Conservation (phyloP, 1,140 invertebrate species). For the Drosophila trapezifrons region DNA sequence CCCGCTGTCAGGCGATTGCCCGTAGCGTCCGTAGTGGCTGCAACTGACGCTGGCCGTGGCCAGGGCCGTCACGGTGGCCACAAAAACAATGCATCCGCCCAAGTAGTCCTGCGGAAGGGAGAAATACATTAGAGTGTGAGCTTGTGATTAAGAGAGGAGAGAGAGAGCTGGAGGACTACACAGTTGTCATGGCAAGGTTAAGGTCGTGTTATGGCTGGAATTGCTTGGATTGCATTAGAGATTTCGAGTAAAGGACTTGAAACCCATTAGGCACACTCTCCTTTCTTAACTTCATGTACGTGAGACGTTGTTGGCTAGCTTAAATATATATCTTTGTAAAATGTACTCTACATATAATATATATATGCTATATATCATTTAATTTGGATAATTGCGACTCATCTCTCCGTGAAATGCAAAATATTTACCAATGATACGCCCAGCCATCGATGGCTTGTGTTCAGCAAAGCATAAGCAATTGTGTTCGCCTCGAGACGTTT, state of each 20-base stretch:
- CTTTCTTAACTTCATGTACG: background rate
- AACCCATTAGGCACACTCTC: background rate
- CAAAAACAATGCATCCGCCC: constrained; percentile 90
- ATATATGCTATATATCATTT: background rate
- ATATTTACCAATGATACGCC: constrained; percentile 90
- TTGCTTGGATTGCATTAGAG: constrained; percentile 8
- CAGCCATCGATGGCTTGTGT: constrained; percentile 92
- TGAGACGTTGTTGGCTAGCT: no score
- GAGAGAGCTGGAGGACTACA: background rate
- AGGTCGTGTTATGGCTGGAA: constrained; percentile 15
- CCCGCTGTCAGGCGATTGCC: constrained; percentile 24
- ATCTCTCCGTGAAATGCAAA: constrained; percentile 17
- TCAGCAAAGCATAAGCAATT: constrained; percentile 90
- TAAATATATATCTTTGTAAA: no score
- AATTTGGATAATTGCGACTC: no score
- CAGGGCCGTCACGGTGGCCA: constrained; percentile 88
- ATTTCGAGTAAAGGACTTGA: background rate
- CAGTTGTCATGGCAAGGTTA: constrained; percentile 13
- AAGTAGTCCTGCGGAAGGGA: constrained; percentile 89
- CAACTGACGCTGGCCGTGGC: constrained; percentile 85
- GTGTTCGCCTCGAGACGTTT: constrained; percentile 89
- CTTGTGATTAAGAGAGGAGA: constrained; percentile 41
- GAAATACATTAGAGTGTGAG: constrained; percentile 29
- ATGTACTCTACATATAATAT: background rate
- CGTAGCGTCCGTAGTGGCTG: constrained; percentile 47